phyloP scores from a whole-genome alignment of 2,888 invertebrate species.

The Amphipyra tragopoginis region DNA sequence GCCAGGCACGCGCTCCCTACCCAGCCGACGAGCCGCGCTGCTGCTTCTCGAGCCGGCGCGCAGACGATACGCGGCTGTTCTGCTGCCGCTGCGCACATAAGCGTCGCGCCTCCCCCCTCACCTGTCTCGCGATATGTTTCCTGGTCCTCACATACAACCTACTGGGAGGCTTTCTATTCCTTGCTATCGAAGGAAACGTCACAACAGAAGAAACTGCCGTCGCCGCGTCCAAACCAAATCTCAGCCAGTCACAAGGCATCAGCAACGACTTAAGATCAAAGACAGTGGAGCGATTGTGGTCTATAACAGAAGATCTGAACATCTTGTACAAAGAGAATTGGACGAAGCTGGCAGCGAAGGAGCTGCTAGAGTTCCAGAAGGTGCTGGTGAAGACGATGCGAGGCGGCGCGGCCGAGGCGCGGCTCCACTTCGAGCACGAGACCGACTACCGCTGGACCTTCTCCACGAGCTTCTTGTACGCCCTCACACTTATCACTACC shows the following conservation, averaged over 20 bases:
- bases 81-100: constrained; percentile 87
- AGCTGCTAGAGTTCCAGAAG: constrained; percentile 95
- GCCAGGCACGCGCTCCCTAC: not conserved
- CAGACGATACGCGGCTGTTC: constrained; percentile 62
- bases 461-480: constrained; percentile 97
- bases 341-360: constrained; percentile 96
- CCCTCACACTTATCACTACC: constrained; percentile 97
- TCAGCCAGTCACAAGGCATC: constrained; percentile 87
- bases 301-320: constrained; percentile 96
- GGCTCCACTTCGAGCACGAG: constrained; percentile 68
- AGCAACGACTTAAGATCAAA: constrained; percentile 91
- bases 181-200: constrained; percentile 94
- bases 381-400: constrained; percentile 86
- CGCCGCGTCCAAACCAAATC: constrained; percentile 91
- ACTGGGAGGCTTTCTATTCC: constrained; percentile 97
- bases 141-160: constrained; percentile 97
- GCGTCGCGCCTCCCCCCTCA: constrained; percentile 90
- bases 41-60: constrained; percentile 60
- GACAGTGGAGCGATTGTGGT: constrained; percentile 95
- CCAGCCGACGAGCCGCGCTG: constrained; percentile 61
- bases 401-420: constrained; percentile 77
- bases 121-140: constrained; percentile 95
- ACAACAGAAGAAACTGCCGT: constrained; percentile 89
- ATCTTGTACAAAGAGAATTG: constrained; percentile 97
- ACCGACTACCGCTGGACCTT: constrained; percentile 95